Percentiles rank a stretch among this genome's conserved stretches.
Conservation (phyloP, 2,888 invertebrate species). For the Nyleta sp. region DNA sequence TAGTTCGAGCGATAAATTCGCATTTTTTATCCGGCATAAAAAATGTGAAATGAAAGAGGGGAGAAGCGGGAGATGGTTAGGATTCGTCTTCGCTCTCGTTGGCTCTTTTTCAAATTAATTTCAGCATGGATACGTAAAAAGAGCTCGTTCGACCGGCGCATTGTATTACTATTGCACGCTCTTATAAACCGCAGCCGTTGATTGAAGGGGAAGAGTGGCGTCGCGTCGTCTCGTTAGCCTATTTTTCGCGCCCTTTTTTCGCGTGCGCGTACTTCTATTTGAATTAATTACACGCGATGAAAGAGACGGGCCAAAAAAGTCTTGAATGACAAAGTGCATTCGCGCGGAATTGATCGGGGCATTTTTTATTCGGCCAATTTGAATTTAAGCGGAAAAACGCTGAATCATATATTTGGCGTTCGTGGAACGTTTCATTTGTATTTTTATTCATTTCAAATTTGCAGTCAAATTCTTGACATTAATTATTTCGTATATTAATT, state of each 20-base stretch:
- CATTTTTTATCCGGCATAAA: too few species aligned
- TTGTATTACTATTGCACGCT: conserved; percentile 14
- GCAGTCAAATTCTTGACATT: too few species aligned
- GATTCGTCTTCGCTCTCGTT: too few species aligned
- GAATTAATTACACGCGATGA: conserved; percentile 25
- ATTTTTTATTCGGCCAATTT: neutral
- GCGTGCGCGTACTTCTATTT: conserved; percentile 1
- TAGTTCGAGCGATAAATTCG: too few species aligned
- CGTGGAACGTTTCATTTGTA: too few species aligned
- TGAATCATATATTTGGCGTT: too few species aligned
- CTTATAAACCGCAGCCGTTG: conserved; percentile 12
- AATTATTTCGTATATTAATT: too few species aligned
- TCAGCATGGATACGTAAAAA: neutral
- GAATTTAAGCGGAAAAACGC: neutral
- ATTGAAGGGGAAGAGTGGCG: conserved; percentile 11
- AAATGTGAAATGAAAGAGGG: too few species aligned
- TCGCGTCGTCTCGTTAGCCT: conserved; percentile 6
- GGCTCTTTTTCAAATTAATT: too few species aligned
- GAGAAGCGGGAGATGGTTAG: too few species aligned
- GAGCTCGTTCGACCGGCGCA: neutral
- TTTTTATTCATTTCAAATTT: too few species aligned
- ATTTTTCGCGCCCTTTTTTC: conserved; percentile 13
- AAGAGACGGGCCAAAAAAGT: conserved; percentile 4
- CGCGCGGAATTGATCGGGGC: neutral
- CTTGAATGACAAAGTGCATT: conserved; percentile 2